phyloP scores from a whole-genome alignment of 2,888 invertebrate genomes.

The Petrolisthes cinctipes region DNA sequence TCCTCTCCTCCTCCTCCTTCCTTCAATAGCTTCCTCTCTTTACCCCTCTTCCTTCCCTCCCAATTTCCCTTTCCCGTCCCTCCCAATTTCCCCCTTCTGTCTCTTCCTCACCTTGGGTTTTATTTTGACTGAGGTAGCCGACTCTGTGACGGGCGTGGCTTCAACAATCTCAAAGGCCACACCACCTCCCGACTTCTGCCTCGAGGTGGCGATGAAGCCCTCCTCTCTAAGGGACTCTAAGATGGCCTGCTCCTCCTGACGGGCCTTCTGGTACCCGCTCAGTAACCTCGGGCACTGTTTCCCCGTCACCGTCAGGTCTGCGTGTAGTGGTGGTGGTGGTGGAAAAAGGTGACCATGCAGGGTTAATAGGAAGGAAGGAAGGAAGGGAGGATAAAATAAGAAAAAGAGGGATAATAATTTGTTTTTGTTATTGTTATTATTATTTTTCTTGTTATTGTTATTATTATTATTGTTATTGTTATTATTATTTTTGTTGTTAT shows the following conservation, averaged over 20 bases:
- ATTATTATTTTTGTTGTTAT: neutral
- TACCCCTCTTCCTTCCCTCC: neutral
- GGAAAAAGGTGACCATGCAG: neutral
- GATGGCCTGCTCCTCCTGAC: conserved; percentile 69
- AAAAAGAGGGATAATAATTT: neutral
- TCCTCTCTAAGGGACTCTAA: conserved; percentile 69
- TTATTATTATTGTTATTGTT: neutral
- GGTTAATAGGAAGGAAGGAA: neutral
- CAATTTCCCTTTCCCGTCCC: neutral
- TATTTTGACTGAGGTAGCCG: conserved; percentile 44
- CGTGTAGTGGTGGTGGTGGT: neutral
- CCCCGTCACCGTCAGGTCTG: conserved; percentile 69
- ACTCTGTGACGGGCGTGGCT: conserved; percentile 51
- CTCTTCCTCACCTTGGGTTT: conserved; percentile 47
- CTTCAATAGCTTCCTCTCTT: neutral
- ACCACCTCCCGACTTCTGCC: conserved; percentile 68
- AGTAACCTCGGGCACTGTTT: conserved; percentile 68
- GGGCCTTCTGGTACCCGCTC: conserved; percentile 69
- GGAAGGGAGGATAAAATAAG: neutral
- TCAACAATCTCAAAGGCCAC: conserved; percentile 66
- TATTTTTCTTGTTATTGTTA: neutral
- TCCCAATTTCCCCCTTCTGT: neutral
- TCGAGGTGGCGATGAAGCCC: conserved; percentile 70
- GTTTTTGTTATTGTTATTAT: too few relatives aligned
- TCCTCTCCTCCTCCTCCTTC: neutral